phyloP scores from a whole-genome alignment of 2,797 vertebrate species.

The Acipenser oxyrinchus region DNA sequence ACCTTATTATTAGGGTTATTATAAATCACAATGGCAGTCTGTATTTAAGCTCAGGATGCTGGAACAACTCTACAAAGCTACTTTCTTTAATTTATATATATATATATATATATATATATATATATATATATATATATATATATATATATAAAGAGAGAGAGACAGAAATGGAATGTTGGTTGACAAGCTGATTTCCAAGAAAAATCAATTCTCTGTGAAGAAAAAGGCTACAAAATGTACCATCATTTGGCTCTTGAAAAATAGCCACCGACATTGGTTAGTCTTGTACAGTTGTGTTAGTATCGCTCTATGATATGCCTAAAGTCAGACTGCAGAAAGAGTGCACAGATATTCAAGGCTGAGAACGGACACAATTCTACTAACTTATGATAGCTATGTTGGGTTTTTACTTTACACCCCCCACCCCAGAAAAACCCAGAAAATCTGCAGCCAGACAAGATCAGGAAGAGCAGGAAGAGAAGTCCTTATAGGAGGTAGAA shows the following conservation, averaged over 20 bases:
- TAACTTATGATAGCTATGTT: too few relatives aligned
- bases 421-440: too few relatives aligned
- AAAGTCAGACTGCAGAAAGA: not conserved
- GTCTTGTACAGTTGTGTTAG: not conserved
- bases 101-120: too few relatives aligned
- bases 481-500: slow-evolving; percentile 1
- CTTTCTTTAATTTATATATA: not conserved
- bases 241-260: not conserved
- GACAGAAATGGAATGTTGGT: not conserved
- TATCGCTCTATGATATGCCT: slow-evolving; percentile 8
- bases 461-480: not conserved
- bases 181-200: not conserved
- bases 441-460: not conserved
- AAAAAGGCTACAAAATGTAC: not conserved
- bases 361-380: too few relatives aligned
- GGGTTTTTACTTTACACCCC: too few relatives aligned
- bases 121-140: too few relatives aligned
- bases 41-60: not conserved
- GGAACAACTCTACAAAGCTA: not conserved
- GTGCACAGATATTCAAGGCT: not conserved
- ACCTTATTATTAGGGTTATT: not conserved
- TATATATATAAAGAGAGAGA: not conserved
- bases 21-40: not conserved
- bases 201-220: not conserved
- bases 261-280: too few relatives aligned